These are phyloP conservation scores for Pituophis catenifer DNA, from an alignment of 2,113 vertebrate species.

Conservation along the genomic window DNA sequence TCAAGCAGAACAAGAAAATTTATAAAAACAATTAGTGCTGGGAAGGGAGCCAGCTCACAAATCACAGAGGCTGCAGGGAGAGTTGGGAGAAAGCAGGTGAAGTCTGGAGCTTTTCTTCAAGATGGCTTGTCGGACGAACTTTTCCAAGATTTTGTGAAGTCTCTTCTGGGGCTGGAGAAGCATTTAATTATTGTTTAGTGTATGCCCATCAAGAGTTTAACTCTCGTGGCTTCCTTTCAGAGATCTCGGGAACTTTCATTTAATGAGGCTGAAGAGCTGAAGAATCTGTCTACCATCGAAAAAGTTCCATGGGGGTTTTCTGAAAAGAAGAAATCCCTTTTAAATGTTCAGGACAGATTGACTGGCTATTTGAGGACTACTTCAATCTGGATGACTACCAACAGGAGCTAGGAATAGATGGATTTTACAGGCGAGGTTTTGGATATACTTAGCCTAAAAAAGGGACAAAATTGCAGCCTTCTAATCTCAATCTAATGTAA, in stretches of 20 bases:
- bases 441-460: not conserved
- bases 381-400: not conserved
- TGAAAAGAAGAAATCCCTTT: not conserved
- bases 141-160: not conserved
- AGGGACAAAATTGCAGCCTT: not conserved
- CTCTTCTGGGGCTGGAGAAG: not conserved
- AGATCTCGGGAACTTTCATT: not conserved
- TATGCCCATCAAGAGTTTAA: not conserved
- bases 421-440: not conserved
- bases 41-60: not conserved
- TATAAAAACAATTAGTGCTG: not conserved
- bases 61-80: not conserved
- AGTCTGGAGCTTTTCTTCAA: not conserved
- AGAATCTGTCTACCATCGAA: not conserved
- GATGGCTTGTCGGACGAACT: not conserved
- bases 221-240: not conserved
- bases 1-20: not conserved
- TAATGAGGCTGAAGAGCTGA: not conserved
- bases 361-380: not conserved
- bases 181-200: not conserved
- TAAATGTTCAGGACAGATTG: not conserved
- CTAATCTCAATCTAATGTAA: not conserved
- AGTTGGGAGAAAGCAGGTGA: not conserved
- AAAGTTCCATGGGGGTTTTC: not conserved
- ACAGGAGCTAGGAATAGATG: not conserved